phyloP scores from a whole-genome alignment of 2,888 invertebrate genomes.

The Brachyopa scutellaris region DNA sequence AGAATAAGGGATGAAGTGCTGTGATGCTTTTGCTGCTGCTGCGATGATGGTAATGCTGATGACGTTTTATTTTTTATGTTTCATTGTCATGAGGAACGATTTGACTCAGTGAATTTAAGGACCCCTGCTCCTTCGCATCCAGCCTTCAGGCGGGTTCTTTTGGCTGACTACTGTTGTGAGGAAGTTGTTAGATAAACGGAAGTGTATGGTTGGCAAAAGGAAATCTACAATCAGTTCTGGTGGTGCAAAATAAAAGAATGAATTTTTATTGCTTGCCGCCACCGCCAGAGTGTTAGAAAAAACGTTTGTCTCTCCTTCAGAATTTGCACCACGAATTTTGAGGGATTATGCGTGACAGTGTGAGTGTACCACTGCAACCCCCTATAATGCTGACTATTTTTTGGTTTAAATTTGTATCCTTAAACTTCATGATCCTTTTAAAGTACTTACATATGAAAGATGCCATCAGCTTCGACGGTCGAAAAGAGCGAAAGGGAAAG shows the following conservation, averaged over 20 bases:
- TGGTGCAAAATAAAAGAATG: neutral
- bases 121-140: neutral
- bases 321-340: constrained; percentile 19
- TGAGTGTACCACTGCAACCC: constrained; percentile 34
- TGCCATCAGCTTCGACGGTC: neutral
- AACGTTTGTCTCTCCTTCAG: neutral
- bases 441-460: constrained; percentile 21
- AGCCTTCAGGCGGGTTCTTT: neutral
- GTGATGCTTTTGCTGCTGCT: constrained; percentile 21
- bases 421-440: constrained; percentile 53
- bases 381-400: neutral
- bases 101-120: constrained; percentile 10
- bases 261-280: constrained; percentile 28
- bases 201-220: constrained; percentile 19
- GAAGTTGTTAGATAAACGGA: constrained; percentile 49
- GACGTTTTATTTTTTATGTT: constrained; percentile 52
- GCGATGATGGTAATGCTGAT: constrained; percentile 57
- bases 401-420: constrained; percentile 35
- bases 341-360: constrained; percentile 29
- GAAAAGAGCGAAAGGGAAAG: constrained; percentile 43
- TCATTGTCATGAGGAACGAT: constrained; percentile 47
- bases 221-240: constrained; percentile 31
- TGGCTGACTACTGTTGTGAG: constrained; percentile 12
- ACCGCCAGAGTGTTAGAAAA: neutral
- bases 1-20: constrained; percentile 62